Base-by-base conservation (phyloP, 2,113 vertebrate genomes). In the Paracanthobrama guichenoti region DNA sequence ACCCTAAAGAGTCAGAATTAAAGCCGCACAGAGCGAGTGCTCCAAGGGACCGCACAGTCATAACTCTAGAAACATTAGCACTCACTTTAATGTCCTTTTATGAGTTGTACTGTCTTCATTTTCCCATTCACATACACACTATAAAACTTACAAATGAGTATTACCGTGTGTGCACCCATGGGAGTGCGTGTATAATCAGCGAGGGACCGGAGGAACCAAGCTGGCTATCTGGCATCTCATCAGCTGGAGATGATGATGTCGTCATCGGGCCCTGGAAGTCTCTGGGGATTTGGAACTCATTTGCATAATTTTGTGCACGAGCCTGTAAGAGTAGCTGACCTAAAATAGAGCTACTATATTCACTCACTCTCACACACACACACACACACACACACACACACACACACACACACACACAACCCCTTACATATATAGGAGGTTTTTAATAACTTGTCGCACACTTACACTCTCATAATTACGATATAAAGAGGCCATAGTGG, bases 301-400 rank as follows among this genome's bases (percentile, higher is more conserved):
- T 42, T 69, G 87, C 89, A 89, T 87, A 87, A 87, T 90, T 90
- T 88, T 42, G 88, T 83, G 82, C 81, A 53, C 42, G 39, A 86
- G 83, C 72, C 80, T 91, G 77, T 75, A 71, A 88, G 22, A 83
- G 81, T 7, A 59, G 31, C 75, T 53, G 20, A 78, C 75, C 53
- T 78, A 78, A 78, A 78, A 78, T 59, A 59, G 75, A 1, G 9
- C 53, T 24, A 78, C 48, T 76, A 76, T 76, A 22, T 55, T 31
- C n/a, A 53, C 26, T 22, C 73, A 31, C 31, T 22, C 18, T 2
- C 48, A 5, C 71, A 24, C 42, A 72, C 50, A 18, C 50, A 1
- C 71, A 50, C 14, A 26, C n/a, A 6, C 48, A 5, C 71, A 24
- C 42, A 72, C 50, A 18, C 50, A 1, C 71, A 50, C 14, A 26